These are phyloP conservation scores for Brachyrhaphis roseni DNA, from an alignment of 2,797 vertebrate species.

Conservation along the genomic window DNA sequence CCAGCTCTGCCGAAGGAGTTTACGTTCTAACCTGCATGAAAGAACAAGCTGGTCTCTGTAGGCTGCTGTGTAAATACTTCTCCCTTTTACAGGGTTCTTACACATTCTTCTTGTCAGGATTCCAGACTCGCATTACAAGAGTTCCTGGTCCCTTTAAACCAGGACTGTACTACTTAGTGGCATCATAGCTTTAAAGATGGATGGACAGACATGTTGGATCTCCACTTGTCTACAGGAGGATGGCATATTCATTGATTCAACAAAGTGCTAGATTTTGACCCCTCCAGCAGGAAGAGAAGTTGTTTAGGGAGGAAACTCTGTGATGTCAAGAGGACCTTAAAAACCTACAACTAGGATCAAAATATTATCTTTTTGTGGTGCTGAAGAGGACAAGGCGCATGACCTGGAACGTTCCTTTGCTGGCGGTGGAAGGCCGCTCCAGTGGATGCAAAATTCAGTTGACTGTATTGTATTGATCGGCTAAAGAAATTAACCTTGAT, in stretches of 20 bases:
- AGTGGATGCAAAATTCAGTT: no score
- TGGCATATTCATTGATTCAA: not conserved
- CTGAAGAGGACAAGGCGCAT: not conserved
- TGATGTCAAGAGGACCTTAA: not conserved
- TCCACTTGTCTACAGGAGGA: not conserved
- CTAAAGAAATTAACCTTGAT: not conserved
- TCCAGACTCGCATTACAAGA: not conserved
- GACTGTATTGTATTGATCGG: not conserved
- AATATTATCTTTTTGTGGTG: not conserved
- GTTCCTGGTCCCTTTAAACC: not conserved
- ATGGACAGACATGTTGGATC: not conserved
- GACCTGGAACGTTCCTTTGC: not conserved
- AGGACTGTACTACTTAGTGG: not conserved
- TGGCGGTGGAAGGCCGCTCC: not conserved
- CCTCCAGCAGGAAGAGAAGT: not conserved
- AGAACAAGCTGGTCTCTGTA: slow-evolving; percentile 63
- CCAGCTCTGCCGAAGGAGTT: not conserved
- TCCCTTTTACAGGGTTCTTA: not conserved
- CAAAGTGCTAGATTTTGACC: not conserved
- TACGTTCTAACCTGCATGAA: not conserved
- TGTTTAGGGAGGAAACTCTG: not conserved
- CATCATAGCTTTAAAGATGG: not conserved
- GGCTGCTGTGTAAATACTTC: slow-evolving; percentile 36
- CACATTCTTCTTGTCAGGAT: slow-evolving; percentile 9
- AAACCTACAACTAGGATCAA: not conserved